Base-by-base conservation (phyloP, 92 coral and sea anemone genomes). In the Epizoanthus rinbou region DNA sequence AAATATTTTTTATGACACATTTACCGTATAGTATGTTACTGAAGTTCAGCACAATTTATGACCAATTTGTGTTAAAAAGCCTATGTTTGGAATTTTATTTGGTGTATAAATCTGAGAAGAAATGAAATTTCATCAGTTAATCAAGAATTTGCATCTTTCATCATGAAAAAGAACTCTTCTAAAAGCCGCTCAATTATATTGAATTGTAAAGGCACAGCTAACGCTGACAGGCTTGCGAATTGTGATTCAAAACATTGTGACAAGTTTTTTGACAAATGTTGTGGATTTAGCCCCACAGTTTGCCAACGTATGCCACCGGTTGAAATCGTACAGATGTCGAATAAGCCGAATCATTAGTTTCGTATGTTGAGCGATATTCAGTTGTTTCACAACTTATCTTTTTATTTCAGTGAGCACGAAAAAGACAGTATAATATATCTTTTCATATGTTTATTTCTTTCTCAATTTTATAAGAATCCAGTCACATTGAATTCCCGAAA, bases 191-290 rank as follows among this genome's bases (percentile, higher is more conserved):
- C 35, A 62, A 78, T 43, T 21, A 59, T 43, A 39, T 60, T 57
- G 64, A 14, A 10, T 1, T 60, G 22, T 37, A 59, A 37, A 37
- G 25, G 8, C 45, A 28, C 45, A 71, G 19, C 54, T 76, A 19
- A 63, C 71, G 47, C 64, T 78, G 82, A 10, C 71, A 78, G 58
- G 66, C 18, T 23, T 39, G 35, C 39, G 76, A 62, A 35, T n/a
- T 37, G 22, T 62, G 25, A 62, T 35, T 35, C 66, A 63, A 76
- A 78, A 59, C 17, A 60, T 23, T 19, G 58, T 47, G 57, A 78
- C 69, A 60, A 3, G 33, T 18, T 41, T 9, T 11, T 50, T 50
- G 54, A 50, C 54, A 50, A 50, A 10, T 50, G 54, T 1, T 50
- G 54, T 33, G 56, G 24, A 8, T 16, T 28, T 54, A 31, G n/a